Conservation (phyloP, 1,140 invertebrate species). For the Platorchestia sp. region DNA sequence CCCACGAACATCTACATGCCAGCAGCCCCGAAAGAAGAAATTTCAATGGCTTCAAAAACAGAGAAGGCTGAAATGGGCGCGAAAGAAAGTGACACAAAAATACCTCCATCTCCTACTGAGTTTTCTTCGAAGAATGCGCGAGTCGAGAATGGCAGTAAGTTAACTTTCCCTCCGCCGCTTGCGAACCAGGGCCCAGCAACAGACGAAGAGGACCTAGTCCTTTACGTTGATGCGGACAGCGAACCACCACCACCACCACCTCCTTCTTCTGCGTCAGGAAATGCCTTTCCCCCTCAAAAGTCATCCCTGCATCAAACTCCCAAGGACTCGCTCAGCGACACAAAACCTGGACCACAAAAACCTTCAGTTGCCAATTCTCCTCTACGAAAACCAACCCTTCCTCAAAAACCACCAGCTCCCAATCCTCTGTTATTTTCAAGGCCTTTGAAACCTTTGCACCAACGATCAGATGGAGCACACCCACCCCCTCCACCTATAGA, state of each 20-base stretch:
- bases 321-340: not conserved
- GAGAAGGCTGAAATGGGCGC: not conserved
- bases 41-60: not conserved
- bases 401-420: not conserved
- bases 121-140: not conserved
- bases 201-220: not conserved
- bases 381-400: not conserved
- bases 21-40: not conserved
- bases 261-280: not conserved
- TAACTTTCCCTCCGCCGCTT: not conserved
- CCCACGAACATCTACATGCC: not conserved
- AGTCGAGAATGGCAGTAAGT: not conserved
- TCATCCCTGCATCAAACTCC: not conserved
- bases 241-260: not conserved
- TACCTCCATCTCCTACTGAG: not conserved
- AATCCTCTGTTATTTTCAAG: not conserved
- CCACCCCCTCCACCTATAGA: not conserved
- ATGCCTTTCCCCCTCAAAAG: not conserved
- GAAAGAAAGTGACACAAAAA: not conserved
- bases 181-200: not conserved
- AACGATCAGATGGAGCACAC: not conserved
- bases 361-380: not conserved
- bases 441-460: not conserved
- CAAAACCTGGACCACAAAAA: not conserved
- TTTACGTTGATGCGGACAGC: not conserved